Evolutionary conservation across 2,888 invertebrate genomes (phyloP).

Genomic region (Argyra leucocephala): DNA sequence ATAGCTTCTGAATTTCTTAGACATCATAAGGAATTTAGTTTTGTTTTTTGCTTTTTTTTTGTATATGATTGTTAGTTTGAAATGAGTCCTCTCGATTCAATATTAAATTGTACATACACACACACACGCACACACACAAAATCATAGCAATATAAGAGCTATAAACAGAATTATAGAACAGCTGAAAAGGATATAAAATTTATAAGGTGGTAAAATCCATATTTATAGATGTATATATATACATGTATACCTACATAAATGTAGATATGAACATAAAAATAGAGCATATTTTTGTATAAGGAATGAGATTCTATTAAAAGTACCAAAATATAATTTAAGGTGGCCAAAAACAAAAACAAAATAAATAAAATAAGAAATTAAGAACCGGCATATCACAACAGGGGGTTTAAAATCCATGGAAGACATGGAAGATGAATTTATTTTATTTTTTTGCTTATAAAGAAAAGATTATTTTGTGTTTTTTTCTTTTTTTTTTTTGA

Average conservation of each 20-base stretch:
- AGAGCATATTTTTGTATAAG: not conserved
- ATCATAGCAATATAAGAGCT: too few relatives aligned
- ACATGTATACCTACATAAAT: not conserved
- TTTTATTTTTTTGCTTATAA: too few relatives aligned
- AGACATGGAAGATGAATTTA: not conserved
- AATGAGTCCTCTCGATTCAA: too few relatives aligned
- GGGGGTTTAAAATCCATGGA: not conserved
- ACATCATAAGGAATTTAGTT: not conserved
- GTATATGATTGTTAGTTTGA: too few relatives aligned
- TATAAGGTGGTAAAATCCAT: not conserved
- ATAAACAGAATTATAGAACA: not conserved
- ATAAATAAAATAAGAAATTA: not conserved
- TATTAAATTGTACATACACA: not conserved
- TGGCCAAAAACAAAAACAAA: not conserved
- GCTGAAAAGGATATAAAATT: not conserved
- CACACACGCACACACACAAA: not conserved
- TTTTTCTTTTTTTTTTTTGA: too few relatives aligned
- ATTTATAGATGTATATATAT: too few relatives aligned
- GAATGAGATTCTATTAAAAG: not conserved
- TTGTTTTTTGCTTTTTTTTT: too few relatives aligned
- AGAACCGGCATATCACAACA: not conserved
- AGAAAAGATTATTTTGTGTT: too few relatives aligned
- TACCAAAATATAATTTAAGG: not conserved
- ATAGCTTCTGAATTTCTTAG: not conserved
- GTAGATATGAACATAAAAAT: not conserved